Percentiles rank a stretch among this genome's conserved stretches.
These are phyloP conservation scores for Lophura swinhoii DNA, from an alignment of 2,797 vertebrate genomes.

Conservation along the genomic window DNA sequence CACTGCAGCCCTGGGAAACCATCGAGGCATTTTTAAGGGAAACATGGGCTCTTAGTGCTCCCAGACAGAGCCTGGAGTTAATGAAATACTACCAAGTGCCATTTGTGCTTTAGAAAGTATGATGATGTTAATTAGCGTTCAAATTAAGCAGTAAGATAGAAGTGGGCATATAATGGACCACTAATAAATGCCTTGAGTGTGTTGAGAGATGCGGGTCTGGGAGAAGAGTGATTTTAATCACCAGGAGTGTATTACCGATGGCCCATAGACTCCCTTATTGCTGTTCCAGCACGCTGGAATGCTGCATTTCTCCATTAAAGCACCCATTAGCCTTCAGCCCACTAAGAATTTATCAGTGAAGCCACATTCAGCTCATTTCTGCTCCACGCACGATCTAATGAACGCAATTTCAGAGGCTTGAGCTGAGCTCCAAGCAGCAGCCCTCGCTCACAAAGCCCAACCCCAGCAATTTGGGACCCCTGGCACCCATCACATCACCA, in stretches of 20 bases:
- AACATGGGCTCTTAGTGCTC: neutral
- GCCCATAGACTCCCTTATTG: slow-evolving; percentile 74
- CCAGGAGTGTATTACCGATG: slow-evolving; percentile 73
- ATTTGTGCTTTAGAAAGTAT: slow-evolving; percentile 50
- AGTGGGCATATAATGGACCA: slow-evolving; percentile 47
- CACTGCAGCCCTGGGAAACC: rapidly evolving
- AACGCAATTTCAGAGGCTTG: neutral
- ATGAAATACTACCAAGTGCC: slow-evolving; percentile 42
- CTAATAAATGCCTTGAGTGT: slow-evolving; percentile 62
- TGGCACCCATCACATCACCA: neutral
- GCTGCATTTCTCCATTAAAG: slow-evolving; percentile 77
- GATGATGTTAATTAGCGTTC: slow-evolving; percentile 65
- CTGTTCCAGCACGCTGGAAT: slow-evolving; percentile 73
- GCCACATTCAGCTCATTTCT: slow-evolving; percentile 33
- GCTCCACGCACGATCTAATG: neutral
- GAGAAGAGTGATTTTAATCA: slow-evolving; percentile 77
- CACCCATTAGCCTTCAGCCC: slow-evolving; percentile 72
- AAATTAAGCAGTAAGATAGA: slow-evolving; percentile 67
- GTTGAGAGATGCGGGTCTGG: slow-evolving; percentile 57
- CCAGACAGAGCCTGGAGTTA: slow-evolving; percentile 34
- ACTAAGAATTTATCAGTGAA: slow-evolving; percentile 64
- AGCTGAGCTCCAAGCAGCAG: neutral
- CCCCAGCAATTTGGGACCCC: rapidly evolving
- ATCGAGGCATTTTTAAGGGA: neutral
- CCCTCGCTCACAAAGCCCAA: rapidly evolving